Conservation (phyloP, 1,140 invertebrate species). For the Bombus impatiens region DNA sequence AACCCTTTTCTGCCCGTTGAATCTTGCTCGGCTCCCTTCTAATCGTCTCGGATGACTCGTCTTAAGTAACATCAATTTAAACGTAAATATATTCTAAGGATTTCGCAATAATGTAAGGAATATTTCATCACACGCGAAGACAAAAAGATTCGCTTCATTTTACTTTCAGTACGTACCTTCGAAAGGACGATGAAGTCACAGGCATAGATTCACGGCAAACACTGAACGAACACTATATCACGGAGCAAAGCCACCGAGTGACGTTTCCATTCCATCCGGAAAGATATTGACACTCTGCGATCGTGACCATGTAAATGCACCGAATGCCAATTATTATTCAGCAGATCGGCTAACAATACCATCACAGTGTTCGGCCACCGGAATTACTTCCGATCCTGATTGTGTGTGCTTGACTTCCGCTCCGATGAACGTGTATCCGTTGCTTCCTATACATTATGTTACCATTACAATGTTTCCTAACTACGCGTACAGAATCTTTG, state of each 20-base stretch:
- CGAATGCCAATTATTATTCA: slow-evolving; percentile 66
- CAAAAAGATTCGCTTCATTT: not conserved
- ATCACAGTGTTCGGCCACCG: slow-evolving; percentile 63
- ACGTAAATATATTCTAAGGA: not conserved
- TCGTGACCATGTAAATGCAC: slow-evolving; percentile 54
- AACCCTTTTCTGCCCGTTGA: not conserved
- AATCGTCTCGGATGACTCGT: not conserved
- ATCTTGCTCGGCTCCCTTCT: not conserved
- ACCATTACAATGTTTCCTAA: not conserved
- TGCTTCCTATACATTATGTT: slow-evolving; percentile 9
- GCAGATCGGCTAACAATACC: slow-evolving; percentile 43
- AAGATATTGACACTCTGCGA: slow-evolving; percentile 58
- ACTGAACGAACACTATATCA: slow-evolving; percentile 67
- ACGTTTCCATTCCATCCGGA: slow-evolving; percentile 59
- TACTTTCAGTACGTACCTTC: not conserved
- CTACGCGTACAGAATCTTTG: not conserved
- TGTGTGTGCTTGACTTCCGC: slow-evolving; percentile 73
- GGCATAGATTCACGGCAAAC: slow-evolving; percentile 54
- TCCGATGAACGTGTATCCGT: slow-evolving; percentile 41
- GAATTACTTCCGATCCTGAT: slow-evolving; percentile 78
- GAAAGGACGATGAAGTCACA: slow-evolving; percentile 18
- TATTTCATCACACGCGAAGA: not conserved
- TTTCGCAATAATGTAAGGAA: not conserved
- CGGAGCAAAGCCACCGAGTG: slow-evolving; percentile 57
- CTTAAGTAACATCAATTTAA: not conserved